These are phyloP conservation scores for Tryphoninae sp. DNA, from an alignment of 2,888 invertebrate species.

Conservation along the genomic window DNA sequence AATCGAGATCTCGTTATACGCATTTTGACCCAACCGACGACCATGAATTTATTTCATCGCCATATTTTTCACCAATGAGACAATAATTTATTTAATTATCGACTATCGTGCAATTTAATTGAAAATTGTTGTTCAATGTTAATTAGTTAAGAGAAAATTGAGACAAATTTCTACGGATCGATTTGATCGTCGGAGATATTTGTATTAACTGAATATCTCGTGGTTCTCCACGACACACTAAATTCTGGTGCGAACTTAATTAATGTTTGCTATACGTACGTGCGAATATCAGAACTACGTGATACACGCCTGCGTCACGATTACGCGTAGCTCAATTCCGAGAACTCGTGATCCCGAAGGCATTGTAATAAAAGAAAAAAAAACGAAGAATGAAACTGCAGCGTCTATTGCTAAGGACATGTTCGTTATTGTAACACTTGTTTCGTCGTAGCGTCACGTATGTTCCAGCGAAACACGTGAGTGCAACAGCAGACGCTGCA, in stretches of 20 bases:
- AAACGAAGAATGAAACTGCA: neutral
- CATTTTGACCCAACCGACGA: conserved; percentile 43
- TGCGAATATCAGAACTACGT: conserved; percentile 12
- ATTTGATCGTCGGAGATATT: no score
- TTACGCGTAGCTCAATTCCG: conserved; percentile 36
- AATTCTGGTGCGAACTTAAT: conserved; percentile 18
- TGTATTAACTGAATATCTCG: neutral
- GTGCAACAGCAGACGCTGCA: conserved; percentile 47
- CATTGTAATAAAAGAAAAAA: neutral
- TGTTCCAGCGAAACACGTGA: conserved; percentile 18
- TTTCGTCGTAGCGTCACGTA: conserved; percentile 39
- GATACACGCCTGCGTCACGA: conserved; percentile 38
- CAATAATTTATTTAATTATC: no score
- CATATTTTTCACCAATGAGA: conserved; percentile 30
- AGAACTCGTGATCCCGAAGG: conserved; percentile 9
- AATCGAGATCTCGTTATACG: conserved; percentile 51
- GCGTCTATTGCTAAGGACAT: conserved; percentile 39
- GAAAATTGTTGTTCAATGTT: conserved; percentile 1
- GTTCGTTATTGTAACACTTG: conserved; percentile 44
- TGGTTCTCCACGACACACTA: neutral
- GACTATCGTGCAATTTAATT: neutral
- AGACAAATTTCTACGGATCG: no score
- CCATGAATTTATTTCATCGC: conserved; percentile 53
- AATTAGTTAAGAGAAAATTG: neutral
- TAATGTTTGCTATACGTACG: conserved; percentile 33